A percentile compares a stretch with the other conserved stretches of the same genome.
Evolutionary conservation across 2,797 vertebrate genomes (phyloP).

Genomic region (Ptychadena robeensis): DNA sequence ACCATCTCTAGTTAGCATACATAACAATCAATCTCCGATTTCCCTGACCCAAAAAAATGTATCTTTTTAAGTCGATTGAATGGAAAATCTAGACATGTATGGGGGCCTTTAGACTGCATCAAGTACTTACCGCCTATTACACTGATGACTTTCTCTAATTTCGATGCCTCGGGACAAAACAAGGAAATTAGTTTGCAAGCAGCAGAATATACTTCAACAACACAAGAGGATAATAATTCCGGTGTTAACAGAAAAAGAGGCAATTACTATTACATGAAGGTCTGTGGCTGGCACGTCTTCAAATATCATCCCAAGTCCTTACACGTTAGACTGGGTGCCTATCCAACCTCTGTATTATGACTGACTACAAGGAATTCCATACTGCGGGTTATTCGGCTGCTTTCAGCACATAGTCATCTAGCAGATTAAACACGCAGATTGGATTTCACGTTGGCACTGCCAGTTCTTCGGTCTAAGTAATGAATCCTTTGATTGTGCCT

Average conservation of each 20-base stretch:
- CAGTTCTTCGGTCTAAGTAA: conserved; percentile 9
- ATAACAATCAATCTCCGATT: too few relatives aligned
- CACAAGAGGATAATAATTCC: background rate
- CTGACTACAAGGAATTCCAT: conserved; percentile 37
- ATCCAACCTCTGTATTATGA: background rate
- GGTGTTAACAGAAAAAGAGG: background rate
- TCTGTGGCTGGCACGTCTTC: conserved; percentile 18
- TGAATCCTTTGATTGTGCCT: background rate
- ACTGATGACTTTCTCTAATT: too few relatives aligned
- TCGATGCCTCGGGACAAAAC: background rate
- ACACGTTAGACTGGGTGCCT: background rate
- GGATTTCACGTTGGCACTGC: conserved; percentile 10
- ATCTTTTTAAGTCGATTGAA: too few relatives aligned
- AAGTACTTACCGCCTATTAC: too few relatives aligned
- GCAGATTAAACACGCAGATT: background rate
- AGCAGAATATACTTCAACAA: background rate
- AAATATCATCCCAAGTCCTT: conserved; percentile 25
- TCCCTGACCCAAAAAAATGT: too few relatives aligned
- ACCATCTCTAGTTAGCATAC: too few relatives aligned
- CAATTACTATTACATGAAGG: conserved; percentile 21
- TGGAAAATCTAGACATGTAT: too few relatives aligned
- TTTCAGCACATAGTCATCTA: conserved; percentile 50
- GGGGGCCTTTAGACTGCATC: too few relatives aligned
- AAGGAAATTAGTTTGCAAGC: background rate
- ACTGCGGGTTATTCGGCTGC: background rate